phyloP scores from a whole-genome alignment of 1,140 invertebrate species.

The Microplitis demolitor region DNA sequence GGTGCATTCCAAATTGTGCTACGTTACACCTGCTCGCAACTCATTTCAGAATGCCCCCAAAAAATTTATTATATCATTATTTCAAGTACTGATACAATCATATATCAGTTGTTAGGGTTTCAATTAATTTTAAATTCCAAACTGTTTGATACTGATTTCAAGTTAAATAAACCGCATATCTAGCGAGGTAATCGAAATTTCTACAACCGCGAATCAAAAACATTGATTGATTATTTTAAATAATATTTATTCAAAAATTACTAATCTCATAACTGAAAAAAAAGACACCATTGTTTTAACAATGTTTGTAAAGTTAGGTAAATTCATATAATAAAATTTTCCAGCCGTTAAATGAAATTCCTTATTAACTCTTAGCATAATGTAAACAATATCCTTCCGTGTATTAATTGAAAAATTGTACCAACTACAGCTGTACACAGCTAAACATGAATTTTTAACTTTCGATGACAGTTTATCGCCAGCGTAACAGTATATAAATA shows the following conservation, averaged over 20 bases:
- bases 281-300: conserved; percentile 8
- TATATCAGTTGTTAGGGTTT: no score
- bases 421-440: conserved; percentile 12
- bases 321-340: conserved; percentile 10
- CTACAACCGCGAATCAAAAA: no score
- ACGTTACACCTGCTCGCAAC: no score
- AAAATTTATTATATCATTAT: no score
- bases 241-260: not conserved
- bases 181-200: no score
- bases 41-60: no score
- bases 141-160: no score
- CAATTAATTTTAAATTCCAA: no score
- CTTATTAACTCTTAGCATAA: conserved; percentile 5
- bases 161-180: no score
- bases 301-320: not conserved
- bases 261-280: conserved; percentile 11
- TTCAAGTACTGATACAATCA: no score
- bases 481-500: conserved; percentile 9
- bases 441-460: conserved; percentile 7
- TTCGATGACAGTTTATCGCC: not conserved
- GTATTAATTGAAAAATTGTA: conserved; percentile 9
- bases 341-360: conserved; percentile 5
- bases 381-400: not conserved
- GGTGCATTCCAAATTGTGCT: no score
- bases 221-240: no score